These are phyloP conservation scores for Hydropotes inermis DNA, from an alignment of 2,113 vertebrate genomes.

Conservation along the genomic window DNA sequence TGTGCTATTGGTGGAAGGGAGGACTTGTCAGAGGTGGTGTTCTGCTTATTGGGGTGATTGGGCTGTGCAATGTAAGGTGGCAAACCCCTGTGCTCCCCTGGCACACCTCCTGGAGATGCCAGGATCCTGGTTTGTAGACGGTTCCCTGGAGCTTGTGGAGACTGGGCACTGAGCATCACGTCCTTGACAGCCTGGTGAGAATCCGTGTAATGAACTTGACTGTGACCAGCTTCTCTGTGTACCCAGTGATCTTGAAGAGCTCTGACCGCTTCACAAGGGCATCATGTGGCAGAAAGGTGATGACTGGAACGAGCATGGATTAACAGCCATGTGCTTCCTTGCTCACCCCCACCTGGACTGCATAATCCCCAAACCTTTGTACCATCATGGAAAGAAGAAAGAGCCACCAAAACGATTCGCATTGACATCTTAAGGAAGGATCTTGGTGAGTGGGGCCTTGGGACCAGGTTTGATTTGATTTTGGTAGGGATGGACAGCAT, in stretches of 20 bases:
- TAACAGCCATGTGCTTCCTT: accelerated
- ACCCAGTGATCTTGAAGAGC: background rate
- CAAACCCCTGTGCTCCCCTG: background rate
- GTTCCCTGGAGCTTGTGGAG: background rate
- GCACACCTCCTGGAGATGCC: background rate
- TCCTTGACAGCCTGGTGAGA: background rate
- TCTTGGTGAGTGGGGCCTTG: background rate
- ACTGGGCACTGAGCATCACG: accelerated
- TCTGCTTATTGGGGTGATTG: accelerated
- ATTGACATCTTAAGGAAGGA: background rate
- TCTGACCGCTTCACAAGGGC: background rate
- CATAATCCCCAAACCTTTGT: background rate
- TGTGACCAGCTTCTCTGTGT: background rate
- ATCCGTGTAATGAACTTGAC: background rate
- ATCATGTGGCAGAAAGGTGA: background rate
- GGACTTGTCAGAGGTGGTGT: background rate
- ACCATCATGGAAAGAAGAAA: background rate
- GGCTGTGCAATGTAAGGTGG: background rate
- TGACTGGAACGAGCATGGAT: background rate
- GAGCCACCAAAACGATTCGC: background rate
- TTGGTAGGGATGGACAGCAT: background rate
- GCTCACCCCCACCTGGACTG: background rate
- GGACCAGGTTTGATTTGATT: background rate
- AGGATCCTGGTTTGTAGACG: background rate
- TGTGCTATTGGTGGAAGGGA: background rate